Base-by-base conservation (phyloP, 2,113 vertebrate genomes). In the Himantopus leucocephalus region DNA sequence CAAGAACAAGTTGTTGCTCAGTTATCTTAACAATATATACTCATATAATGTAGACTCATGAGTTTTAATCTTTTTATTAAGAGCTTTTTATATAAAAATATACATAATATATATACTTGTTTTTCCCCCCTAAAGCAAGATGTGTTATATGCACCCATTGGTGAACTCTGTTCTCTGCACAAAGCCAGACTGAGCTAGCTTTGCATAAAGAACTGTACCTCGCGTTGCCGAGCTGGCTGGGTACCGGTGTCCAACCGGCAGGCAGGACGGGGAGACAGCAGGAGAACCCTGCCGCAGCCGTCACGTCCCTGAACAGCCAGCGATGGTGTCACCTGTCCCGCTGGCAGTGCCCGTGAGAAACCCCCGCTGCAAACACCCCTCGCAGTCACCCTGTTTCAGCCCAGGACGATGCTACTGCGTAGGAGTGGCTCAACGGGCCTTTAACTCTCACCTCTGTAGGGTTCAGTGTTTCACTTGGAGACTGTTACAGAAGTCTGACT, bases 1-100 rank as follows among this genome's bases (percentile, higher is more conserved):
- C 86, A 92, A 76, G 76, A 92, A 76, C 37, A 59, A 70, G 35
- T 83, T 91, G 67, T 93, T 94, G 91, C 94, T 97, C 83, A 1
- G 52, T 93, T 80, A 67, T 29, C 93, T 58, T 96, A 96, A 94
- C 95, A 63, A 17, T 95, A 76, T 76, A 67, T 92, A 48, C 89
- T 88, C 81, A 35, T 87, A n/a, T 74, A 91, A 87, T 52, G 45
- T 92, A 87, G 81, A 95, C 68, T 96, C 47, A 52, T 37, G 66
- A 88, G 50, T 95, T 91, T 90, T 92, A 96, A 95, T 94, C 87
- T 88, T 95, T 93, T 94, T 95, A 96, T 96, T 94, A 93, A 97
- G 97, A 96, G 95, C 74, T 95, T 95, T 96, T 95, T 94, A 92
- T 94, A 96, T 95, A 94, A 73, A 76, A 76, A 91, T 53, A 80